Base-by-base conservation (phyloP, 2,888 invertebrate species). In the Geotrupes spiniger region DNA sequence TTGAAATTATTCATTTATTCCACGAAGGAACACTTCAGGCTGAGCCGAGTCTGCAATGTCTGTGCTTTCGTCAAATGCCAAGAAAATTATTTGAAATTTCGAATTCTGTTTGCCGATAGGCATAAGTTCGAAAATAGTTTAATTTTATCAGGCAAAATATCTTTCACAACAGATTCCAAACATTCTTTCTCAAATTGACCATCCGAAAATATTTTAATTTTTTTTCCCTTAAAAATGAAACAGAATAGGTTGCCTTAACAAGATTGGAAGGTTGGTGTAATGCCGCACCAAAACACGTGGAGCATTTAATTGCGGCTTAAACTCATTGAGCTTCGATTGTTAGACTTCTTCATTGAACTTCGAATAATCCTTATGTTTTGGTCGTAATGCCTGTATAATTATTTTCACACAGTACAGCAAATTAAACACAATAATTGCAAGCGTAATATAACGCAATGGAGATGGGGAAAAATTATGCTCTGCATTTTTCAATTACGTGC, bases 351-450 rank as follows among this genome's bases (percentile, higher is more conserved):
- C 38, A 25, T 41, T 39, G 37, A 48, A 49, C 12, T 51, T 47
- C 44, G 48, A 51, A 41, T 48, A 47, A 36, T 47, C 44, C 8
- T 5, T 27, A 45, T 51, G 53, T 42, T 57, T 57, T 46, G 55
- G 53, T 56, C 56, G 41, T 53, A n/a, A n/a, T n/a, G n/a, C n/a
- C n/a, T n/a, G n/a, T n/a, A n/a, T n/a, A 42, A 49, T 51, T 57
- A 40, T 39, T 53, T 51, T 56, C 47, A 21, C 56, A 55, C 38
- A 57, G 42, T n/a, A n/a, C n/a, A n/a, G 55, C 51, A 41, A 57
- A n/a, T n/a, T n/a, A n/a, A n/a, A n/a, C n/a, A n/a, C n/a, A n/a
- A n/a, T n/a, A n/a, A n/a, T n/a, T n/a, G n/a, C n/a, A n/a, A n/a
- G n/a, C n/a, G n/a, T n/a, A n/a, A n/a, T n/a, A n/a, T n/a, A n/a